Percentiles rank a stretch among this genome's conserved stretches.
Evolutionary conservation across 2,797 vertebrate genomes (phyloP).

Genomic region (Taenioides sp.): DNA sequence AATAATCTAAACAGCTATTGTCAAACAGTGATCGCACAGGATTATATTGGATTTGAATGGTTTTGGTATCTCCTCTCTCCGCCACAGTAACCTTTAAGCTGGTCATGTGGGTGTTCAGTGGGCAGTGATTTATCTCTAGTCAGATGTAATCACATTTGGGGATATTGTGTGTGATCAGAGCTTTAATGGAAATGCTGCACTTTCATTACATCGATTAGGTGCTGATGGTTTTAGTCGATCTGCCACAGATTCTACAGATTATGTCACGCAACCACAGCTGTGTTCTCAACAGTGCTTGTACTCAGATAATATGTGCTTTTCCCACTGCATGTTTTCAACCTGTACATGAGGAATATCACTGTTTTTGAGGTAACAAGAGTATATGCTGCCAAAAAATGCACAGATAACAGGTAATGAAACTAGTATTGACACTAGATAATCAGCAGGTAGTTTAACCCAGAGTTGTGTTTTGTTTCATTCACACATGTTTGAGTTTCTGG

Average conservation of each 20-base stretch:
- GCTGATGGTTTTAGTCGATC: background rate
- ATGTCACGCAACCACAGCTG: background rate
- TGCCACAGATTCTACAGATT: slow-evolving; percentile 3
- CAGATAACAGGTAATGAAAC: too few relatives aligned
- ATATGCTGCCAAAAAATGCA: too few relatives aligned
- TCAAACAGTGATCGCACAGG: background rate
- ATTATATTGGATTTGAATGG: background rate
- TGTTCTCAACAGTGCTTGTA: background rate
- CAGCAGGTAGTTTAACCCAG: too few relatives aligned
- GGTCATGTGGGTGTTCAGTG: background rate
- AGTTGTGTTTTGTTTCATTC: too few relatives aligned
- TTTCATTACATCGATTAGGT: slow-evolving; percentile 4
- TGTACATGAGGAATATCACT: background rate
- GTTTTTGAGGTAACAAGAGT: too few relatives aligned
- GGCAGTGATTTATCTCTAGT: slow-evolving; percentile 8
- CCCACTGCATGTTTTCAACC: background rate
- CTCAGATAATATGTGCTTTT: background rate
- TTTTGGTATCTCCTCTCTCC: background rate
- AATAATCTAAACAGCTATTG: background rate
- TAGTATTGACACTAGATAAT: too few relatives aligned
- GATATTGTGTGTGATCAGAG: background rate
- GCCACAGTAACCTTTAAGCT: background rate
- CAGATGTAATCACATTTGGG: background rate
- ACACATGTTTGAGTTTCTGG: too few relatives aligned
- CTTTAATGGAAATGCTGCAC: background rate